These are phyloP conservation scores for Corynorhinus townsendii DNA, from an alignment of 2,113 vertebrate genomes.

Conservation along the genomic window DNA sequence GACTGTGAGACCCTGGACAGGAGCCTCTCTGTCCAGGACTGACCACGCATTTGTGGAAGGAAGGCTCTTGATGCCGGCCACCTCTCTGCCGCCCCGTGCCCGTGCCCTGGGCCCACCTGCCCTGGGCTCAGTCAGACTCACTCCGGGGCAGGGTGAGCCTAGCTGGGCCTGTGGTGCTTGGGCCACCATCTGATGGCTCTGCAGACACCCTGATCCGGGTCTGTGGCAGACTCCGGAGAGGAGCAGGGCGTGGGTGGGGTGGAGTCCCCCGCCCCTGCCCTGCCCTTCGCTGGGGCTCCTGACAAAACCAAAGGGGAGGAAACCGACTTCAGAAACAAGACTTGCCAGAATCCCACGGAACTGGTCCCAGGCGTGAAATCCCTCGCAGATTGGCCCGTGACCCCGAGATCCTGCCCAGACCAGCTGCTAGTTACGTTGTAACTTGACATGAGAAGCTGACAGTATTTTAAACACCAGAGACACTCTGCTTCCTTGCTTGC, in stretches of 20 bases:
- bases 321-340: constrained; percentile 69
- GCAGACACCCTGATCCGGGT: background rate
- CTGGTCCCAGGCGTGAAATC: constrained; percentile 59
- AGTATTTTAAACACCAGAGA: constrained; percentile 47
- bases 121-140: background rate
- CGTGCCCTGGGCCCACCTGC: background rate
- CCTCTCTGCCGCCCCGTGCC: background rate
- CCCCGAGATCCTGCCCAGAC: constrained; percentile 48
- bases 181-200: background rate
- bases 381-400: constrained; percentile 44
- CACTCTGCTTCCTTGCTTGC: background rate
- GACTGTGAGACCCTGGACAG: background rate
- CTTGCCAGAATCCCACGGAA: constrained; percentile 63
- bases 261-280: too few relatives aligned
- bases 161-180: background rate
- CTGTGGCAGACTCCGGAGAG: background rate
- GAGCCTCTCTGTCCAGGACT: background rate
- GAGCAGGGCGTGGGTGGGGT: background rate
- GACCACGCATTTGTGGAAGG: background rate
- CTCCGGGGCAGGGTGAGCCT: background rate
- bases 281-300: background rate
- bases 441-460: constrained; percentile 67
- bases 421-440: constrained; percentile 72
- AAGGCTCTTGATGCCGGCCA: background rate
- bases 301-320: constrained; percentile 4